phyloP scores from a whole-genome alignment of 2,888 invertebrate genomes.

The Caenorhabditis becei region DNA sequence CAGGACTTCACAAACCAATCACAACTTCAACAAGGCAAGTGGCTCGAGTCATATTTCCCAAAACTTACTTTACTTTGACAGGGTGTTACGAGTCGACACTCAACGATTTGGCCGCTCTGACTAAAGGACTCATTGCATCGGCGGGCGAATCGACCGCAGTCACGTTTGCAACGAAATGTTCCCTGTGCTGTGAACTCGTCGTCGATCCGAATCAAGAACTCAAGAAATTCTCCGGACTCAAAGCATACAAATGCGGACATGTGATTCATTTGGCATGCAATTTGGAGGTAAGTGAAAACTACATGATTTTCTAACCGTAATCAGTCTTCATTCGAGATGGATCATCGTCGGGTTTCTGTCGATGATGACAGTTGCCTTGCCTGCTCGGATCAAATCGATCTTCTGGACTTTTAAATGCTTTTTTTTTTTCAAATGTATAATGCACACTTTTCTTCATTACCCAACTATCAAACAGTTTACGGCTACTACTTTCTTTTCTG shows the following conservation, averaged over 20 bases:
- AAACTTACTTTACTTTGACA: neutral
- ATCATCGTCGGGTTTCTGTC: slow-evolving; percentile 21
- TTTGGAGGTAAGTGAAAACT: slow-evolving; percentile 44
- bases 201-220: slow-evolving; percentile 15
- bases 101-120: slow-evolving; percentile 37
- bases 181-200: slow-evolving; percentile 28
- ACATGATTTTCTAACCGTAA: neutral
- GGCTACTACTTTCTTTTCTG: slow-evolving; percentile 23
- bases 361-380: slow-evolving; percentile 41
- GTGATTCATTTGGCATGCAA: slow-evolving; percentile 67
- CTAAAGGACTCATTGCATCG: slow-evolving; percentile 6
- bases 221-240: slow-evolving; percentile 45
- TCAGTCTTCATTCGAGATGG: slow-evolving; percentile 11
- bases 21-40: slow-evolving; percentile 54
- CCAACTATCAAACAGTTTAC: slow-evolving; percentile 11
- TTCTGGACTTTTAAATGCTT: slow-evolving; percentile 1
- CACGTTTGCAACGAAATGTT: slow-evolving; percentile 11
- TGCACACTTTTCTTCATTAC: neutral
- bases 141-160: slow-evolving; percentile 25
- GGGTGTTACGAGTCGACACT: slow-evolving; percentile 59
- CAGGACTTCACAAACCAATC: slow-evolving; percentile 91
- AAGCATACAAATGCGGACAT: slow-evolving; percentile 73
- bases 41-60: neutral
- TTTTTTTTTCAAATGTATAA: neutral
- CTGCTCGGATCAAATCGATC: slow-evolving; percentile 38